A percentile compares a stretch with the other conserved stretches of the same genome.
Conservation (phyloP, 1,140 invertebrate genomes). For the Cyclina sinensis region DNA sequence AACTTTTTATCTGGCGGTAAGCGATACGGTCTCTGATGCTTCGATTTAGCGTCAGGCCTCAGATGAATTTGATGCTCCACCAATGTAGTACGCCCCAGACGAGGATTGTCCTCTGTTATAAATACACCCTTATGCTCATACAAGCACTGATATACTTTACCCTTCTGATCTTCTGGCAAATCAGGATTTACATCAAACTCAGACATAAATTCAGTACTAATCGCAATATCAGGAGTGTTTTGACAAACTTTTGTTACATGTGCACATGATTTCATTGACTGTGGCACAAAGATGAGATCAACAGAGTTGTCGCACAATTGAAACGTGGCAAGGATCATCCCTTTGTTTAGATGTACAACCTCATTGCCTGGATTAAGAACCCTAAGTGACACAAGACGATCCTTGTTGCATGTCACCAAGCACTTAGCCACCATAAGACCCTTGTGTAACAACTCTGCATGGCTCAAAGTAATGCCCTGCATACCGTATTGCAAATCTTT, state of each 20-base stretch:
- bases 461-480: conserved; percentile 11
- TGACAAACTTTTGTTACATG: neutral
- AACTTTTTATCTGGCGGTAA: conserved; percentile 40
- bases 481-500: neutral
- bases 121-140: too few relatives aligned
- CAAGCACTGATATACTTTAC: too few relatives aligned
- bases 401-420: neutral
- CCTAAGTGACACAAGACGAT: conserved; percentile 25
- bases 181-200: too few relatives aligned
- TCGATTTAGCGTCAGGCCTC: conserved; percentile 33
- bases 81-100: conserved; percentile 21
- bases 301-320: neutral
- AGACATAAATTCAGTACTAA: too few relatives aligned
- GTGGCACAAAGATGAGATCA: neutral
- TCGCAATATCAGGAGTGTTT: too few relatives aligned
- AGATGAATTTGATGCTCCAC: conserved; percentile 47
- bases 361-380: conserved; percentile 48
- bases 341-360: neutral
- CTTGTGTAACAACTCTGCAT: conserved; percentile 3
- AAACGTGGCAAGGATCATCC: conserved; percentile 34
- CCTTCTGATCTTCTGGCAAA: too few relatives aligned
- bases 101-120: neutral
- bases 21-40: conserved; percentile 54
- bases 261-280: neutral
- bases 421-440: conserved; percentile 37